Conservation (phyloP, 1,140 invertebrate species). For the Calycopis cecrops region DNA sequence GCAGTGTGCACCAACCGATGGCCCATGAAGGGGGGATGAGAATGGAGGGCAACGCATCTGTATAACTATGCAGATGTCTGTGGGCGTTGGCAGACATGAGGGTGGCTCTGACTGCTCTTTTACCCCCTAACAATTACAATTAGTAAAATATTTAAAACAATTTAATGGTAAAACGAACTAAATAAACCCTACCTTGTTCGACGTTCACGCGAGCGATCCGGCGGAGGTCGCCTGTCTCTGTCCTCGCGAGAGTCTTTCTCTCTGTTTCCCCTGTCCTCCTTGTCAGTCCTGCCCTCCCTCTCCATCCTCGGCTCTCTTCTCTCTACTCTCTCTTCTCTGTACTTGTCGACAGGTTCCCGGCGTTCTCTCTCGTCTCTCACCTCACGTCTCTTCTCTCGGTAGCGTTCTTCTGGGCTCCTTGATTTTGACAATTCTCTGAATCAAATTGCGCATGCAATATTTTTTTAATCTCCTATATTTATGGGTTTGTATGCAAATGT, state of each 20-base stretch:
- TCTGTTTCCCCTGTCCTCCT: conserved; percentile 4
- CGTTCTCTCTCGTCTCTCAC: conserved; percentile 8
- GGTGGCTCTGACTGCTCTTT: no score
- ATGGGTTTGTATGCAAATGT: no score
- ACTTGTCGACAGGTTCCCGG: conserved; percentile 39
- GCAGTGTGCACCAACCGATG: no score
- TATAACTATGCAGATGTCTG: no score
- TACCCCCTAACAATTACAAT: no score
- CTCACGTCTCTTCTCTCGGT: conserved; percentile 6
- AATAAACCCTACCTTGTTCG: conserved; percentile 29
- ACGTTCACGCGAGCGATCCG: not conserved
- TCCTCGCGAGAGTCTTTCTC: conserved; percentile 2
- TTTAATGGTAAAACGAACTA: no score
- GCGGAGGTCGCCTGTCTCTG: conserved; percentile 9
- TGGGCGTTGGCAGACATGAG: no score
- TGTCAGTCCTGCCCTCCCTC: conserved; percentile 16
- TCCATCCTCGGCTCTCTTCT: conserved; percentile 19
- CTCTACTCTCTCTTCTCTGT: conserved; percentile 29
- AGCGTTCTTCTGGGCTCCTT: conserved; percentile 10
- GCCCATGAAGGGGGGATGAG: no score
- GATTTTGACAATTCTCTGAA: conserved; percentile 17
- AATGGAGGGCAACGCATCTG: no score
- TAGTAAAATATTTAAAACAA: no score
- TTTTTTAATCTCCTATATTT: no score
- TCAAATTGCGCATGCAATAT: not conserved